Base-by-base conservation (phyloP, 2,113 vertebrate species). In the Zingel zingel region DNA sequence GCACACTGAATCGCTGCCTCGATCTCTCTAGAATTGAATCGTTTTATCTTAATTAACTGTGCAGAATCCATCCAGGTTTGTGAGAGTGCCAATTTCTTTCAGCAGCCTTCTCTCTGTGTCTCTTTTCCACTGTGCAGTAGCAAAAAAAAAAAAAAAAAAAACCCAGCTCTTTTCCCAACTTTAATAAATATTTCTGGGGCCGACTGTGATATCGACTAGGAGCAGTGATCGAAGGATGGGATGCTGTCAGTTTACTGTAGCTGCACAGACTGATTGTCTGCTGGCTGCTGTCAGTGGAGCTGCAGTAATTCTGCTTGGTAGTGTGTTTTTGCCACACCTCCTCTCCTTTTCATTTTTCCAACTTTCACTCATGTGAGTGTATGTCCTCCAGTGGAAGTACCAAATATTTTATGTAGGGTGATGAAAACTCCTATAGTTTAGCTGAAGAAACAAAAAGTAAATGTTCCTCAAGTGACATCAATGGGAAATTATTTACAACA, bases 1-100 rank as follows among this genome's bases (percentile, higher is more conserved):
- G 47, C 67, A 78, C 88, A 51, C 86, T 77, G 87, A 92, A 88
- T 94, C 85, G 61, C 81, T 84, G 91, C 91, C 93, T 92, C 90
- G 77, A 92, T 94, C 93, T 94, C 91, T 78, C 76, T 69, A 85
- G 90, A 92, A 94, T 92, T 93, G 88, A 95, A 93, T 94, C 89
- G 72, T 94, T 96, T 95, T 88, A 95, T 95, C 95, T 94, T 95
- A 94, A 94, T 95, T 94, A 94, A 92, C 93, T 93, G 92, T 88
- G 88, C 90, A 86, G 83, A 91, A 93, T 93, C 92, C 82, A 84
- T 94, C 91, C 91, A 94, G 89, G 89, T 91, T 92, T 90, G 86
- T 72, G 76, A 86, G 71, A 77, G 76, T 75, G 89, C 87, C 92
- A 92, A 86, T 87, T 89, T 87, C 84, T 88, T 88, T 89, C 79